Conservation (phyloP, 2,797 vertebrate species). For the Cheirogaleus major region DNA sequence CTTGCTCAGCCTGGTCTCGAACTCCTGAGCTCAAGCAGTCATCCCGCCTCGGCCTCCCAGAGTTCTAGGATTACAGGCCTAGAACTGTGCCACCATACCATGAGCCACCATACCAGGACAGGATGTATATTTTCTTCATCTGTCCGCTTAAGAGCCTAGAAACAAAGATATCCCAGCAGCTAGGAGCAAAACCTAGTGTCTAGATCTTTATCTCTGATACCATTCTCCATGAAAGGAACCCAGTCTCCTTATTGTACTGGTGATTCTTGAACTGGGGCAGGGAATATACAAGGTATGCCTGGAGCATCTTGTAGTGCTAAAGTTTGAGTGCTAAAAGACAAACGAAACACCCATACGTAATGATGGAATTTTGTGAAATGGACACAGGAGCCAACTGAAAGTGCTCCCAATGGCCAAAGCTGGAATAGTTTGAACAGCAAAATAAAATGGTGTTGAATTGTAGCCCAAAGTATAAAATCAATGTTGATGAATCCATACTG, state of each 20-base stretch:
- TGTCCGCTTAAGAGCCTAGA: not conserved
- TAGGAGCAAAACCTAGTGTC: not conserved
- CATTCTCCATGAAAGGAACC: not conserved
- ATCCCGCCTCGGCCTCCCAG: no score
- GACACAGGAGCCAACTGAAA: not conserved
- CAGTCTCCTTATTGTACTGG: not conserved
- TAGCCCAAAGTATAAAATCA: no score
- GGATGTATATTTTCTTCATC: not conserved
- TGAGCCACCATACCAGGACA: no score
- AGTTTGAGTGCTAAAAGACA: not conserved
- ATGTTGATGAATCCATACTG: no score
- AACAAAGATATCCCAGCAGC: not conserved
- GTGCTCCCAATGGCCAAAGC: not conserved
- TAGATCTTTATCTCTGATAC: not conserved
- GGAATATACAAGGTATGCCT: not conserved
- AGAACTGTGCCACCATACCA: no score
- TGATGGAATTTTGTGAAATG: not conserved
- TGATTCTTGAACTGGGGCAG: not conserved
- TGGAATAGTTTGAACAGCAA: no score
- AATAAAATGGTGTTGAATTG: no score
- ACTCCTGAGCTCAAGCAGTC: no score
- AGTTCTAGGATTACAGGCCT: no score
- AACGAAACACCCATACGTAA: not conserved
- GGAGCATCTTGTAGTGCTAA: not conserved
- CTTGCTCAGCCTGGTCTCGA: no score